These are phyloP conservation scores for Vireo griseus DNA, from an alignment of 2,797 vertebrate genomes.

Conservation along the genomic window DNA sequence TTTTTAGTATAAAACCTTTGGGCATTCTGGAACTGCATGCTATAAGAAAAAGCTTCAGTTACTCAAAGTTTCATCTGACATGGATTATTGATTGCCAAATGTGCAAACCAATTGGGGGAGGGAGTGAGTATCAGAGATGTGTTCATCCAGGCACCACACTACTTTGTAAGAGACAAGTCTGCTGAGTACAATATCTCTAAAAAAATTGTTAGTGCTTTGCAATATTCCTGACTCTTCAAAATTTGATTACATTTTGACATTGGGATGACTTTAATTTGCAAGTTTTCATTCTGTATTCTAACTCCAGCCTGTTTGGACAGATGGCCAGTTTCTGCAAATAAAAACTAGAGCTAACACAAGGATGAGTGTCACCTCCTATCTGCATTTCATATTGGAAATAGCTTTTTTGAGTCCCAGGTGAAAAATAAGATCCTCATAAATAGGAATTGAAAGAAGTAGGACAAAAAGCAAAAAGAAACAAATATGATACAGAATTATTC, in stretches of 20 bases:
- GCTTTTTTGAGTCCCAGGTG: neutral
- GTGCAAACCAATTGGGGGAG: neutral
- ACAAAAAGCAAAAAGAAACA: neutral
- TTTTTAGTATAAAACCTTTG: neutral
- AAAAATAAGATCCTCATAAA: neutral
- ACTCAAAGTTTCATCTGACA: neutral
- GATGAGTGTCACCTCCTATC: neutral
- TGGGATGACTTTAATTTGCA: neutral
- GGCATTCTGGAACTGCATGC: neutral
- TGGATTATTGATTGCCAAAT: neutral
- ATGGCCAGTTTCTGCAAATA: neutral
- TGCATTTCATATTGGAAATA: neutral
- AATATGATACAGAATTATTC: neutral
- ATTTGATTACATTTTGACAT: neutral
- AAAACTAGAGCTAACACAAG: neutral
- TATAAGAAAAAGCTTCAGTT: fast-evolving
- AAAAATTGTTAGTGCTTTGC: neutral
- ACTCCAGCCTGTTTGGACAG: neutral
- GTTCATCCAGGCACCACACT: neutral
- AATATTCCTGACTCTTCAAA: neutral
- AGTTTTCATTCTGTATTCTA: neutral
- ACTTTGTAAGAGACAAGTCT: neutral
- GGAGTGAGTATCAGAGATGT: neutral
- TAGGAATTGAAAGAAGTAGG: neutral
- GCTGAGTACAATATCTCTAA: neutral